Evolutionary conservation across 2,888 invertebrate genomes (phyloP).

Genomic region (Noctua janthe): DNA sequence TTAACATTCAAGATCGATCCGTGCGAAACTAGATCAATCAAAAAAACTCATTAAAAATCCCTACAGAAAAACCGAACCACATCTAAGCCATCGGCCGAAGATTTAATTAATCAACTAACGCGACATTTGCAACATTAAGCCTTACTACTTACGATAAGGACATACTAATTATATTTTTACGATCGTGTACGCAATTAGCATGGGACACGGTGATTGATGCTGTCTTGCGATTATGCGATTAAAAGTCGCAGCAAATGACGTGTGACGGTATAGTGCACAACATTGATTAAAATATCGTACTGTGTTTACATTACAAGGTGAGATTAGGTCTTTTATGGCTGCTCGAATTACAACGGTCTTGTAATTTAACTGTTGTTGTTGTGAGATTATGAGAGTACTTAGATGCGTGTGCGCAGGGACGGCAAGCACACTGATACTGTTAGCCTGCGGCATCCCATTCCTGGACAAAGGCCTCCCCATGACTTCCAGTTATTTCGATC

Average conservation of each 20-base stretch:
- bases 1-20: neutral
- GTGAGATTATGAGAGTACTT: neutral
- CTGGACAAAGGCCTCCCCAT: too few relatives aligned
- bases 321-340: conserved; percentile 43
- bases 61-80: conserved; percentile 6
- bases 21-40: neutral
- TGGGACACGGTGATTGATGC: conserved; percentile 74
- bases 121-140: conserved; percentile 82
- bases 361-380: conserved; percentile 13
- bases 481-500: too few relatives aligned
- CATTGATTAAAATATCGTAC: conserved; percentile 76
- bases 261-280: conserved; percentile 73
- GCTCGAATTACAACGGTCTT: conserved; percentile 34
- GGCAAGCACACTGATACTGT: neutral
- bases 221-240: conserved; percentile 63
- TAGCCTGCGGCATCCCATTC: too few relatives aligned
- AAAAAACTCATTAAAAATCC: conserved; percentile 1
- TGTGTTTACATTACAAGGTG: conserved; percentile 45
- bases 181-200: conserved; percentile 84
- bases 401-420: conserved; percentile 11
- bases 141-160: conserved; percentile 78
- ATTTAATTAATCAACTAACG: conserved; percentile 78
- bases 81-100: conserved; percentile 40
- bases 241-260: conserved; percentile 78
- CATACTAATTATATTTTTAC: conserved; percentile 85